Conservation (phyloP, 2,113 vertebrate genomes). For the Hipposideros armiger region DNA sequence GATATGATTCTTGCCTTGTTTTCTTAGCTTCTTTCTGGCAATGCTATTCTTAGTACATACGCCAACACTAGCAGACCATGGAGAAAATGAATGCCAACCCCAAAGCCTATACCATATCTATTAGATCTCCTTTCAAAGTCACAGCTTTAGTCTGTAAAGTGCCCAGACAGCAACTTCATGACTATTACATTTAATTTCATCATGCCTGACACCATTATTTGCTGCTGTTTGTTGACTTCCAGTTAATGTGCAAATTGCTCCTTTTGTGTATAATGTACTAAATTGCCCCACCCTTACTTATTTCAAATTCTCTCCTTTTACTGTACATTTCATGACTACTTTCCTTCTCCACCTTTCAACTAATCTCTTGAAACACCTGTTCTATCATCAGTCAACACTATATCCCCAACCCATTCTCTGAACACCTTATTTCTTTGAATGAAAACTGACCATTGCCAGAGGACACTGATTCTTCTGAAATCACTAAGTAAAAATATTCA, state of each 20-base stretch:
- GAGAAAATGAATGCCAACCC: neutral
- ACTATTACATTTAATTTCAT: neutral
- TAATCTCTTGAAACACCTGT: neutral
- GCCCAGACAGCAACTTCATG: neutral
- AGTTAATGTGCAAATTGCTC: neutral
- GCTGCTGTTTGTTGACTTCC: neutral
- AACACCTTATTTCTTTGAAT: neutral
- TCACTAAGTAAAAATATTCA: conserved; percentile 28
- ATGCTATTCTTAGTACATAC: neutral
- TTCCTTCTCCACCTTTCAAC: neutral
- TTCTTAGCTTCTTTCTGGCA: neutral
- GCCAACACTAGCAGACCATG: neutral
- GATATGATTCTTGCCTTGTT: neutral
- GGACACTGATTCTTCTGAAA: neutral
- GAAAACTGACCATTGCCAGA: neutral
- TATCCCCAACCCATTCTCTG: neutral
- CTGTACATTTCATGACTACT: neutral
- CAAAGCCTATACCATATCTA: neutral
- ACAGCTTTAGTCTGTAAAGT: neutral
- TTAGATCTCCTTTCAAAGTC: neutral
- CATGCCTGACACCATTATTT: neutral
- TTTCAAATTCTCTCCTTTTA: neutral
- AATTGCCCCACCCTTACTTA: neutral
- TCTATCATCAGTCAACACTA: neutral
- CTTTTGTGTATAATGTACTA: neutral